Evolutionary conservation across 2,888 invertebrate genomes (phyloP).

Genomic region (Cataglyphis livida): DNA sequence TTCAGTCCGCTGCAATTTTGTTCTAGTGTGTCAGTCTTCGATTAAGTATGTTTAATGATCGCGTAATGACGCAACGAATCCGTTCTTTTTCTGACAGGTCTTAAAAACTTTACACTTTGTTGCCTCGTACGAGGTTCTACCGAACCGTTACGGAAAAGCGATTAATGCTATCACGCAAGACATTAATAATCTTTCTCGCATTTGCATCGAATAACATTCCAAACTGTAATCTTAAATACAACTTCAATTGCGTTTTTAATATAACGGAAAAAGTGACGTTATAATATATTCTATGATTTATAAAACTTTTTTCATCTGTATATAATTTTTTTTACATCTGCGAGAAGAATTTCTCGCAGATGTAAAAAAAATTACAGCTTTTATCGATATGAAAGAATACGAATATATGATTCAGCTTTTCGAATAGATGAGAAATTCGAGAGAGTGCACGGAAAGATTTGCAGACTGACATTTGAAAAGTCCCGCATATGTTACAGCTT

Average conservation of each 20-base stretch:
- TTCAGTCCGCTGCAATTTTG: not conserved
- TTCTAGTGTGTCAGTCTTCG: not conserved
- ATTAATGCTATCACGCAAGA: conserved; percentile 20
- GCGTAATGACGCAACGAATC: conserved; percentile 12
- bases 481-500: conserved; percentile 11
- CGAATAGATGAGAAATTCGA: not conserved
- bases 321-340: no score
- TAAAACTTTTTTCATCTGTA: not conserved
- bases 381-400: not conserved
- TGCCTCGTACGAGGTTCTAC: conserved; percentile 6
- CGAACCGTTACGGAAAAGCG: not conserved
- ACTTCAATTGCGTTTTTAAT: not conserved
- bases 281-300: not conserved
- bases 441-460: conserved; percentile 13
- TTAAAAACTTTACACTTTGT: conserved; percentile 10
- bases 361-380: not conserved
- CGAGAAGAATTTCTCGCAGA: not conserved
- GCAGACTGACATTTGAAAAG: conserved; percentile 16
- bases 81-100: conserved; percentile 28
- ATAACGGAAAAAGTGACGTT: not conserved
- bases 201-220: not conserved
- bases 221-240: conserved; percentile 1
- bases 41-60: conserved; percentile 31
- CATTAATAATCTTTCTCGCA: not conserved
- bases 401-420: not conserved